Evolutionary conservation across 2,797 vertebrate species (phyloP).

Genomic region (Crax fasciolata): DNA sequence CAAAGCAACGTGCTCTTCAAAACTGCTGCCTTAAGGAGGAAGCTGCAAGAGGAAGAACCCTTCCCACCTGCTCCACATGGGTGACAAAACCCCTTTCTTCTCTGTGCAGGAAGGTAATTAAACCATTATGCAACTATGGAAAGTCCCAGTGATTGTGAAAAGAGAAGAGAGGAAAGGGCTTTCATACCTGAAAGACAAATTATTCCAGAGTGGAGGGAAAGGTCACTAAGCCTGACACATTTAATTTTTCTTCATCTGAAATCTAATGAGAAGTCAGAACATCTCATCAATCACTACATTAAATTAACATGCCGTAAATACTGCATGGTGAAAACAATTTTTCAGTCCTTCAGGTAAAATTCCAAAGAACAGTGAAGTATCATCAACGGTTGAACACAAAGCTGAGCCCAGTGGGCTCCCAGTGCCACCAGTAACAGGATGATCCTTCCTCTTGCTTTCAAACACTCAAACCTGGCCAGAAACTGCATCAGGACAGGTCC

Average conservation of each 20-base stretch:
- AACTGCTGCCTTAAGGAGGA: neutral
- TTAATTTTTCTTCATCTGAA: neutral
- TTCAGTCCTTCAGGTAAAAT: neutral
- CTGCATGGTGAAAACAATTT: neutral
- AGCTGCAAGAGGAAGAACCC: neutral
- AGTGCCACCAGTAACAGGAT: neutral
- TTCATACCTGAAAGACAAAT: neutral
- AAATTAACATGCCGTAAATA: neutral
- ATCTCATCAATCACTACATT: neutral
- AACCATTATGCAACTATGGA: neutral
- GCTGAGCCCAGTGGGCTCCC: neutral
- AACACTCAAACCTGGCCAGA: neutral
- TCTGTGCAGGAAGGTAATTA: neutral
- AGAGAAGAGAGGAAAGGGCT: neutral
- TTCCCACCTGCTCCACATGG: accelerated
- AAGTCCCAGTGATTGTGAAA: neutral
- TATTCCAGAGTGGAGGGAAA: neutral
- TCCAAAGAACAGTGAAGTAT: neutral
- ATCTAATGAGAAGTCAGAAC: neutral
- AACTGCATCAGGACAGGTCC: neutral
- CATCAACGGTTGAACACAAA: neutral
- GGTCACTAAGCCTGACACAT: neutral
- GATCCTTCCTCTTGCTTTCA: accelerated
- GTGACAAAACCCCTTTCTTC: neutral
- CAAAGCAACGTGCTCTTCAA: neutral